A percentile compares a stretch with the other conserved stretches of the same genome.
phyloP scores from a whole-genome alignment of 2,797 vertebrate genomes.

The Phaenicophaeus curvirostris region DNA sequence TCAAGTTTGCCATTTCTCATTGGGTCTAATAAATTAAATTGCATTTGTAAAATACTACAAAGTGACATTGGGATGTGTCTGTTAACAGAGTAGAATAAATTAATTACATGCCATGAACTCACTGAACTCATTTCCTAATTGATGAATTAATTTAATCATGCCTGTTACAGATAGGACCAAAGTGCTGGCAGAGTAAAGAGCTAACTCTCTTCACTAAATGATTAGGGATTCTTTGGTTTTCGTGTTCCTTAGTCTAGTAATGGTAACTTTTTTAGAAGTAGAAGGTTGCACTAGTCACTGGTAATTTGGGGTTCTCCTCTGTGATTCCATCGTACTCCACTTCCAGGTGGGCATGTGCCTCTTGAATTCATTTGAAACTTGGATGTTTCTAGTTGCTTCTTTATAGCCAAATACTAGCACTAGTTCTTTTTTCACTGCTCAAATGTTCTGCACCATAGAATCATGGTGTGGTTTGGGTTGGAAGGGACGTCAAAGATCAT shows the following conservation, averaged over 20 bases:
- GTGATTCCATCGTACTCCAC: neutral
- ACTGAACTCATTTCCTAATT: constrained; percentile 44
- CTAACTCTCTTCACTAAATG: neutral
- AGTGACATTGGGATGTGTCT: neutral
- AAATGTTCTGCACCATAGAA: no score
- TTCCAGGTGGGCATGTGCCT: neutral
- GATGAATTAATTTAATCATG: constrained; percentile 35
- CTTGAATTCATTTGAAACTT: neutral
- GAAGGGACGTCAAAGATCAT: no score
- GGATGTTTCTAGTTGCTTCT: neutral
- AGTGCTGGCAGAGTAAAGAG: neutral
- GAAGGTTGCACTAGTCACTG: neutral
- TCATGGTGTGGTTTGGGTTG: no score
- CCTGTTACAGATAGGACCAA: neutral
- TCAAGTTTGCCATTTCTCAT: neutral
- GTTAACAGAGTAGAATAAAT: constrained; percentile 9
- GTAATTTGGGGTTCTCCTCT: neutral
- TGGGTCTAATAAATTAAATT: neutral
- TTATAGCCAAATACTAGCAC: neutral
- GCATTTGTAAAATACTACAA: neutral
- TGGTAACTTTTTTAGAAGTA: neutral
- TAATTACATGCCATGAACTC: neutral
- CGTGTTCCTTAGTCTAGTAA: neutral
- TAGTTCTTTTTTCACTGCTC: neutral
- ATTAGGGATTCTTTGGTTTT: neutral